These are phyloP conservation scores for Typhlichthys subterraneus DNA, from an alignment of 2,797 vertebrate species.

Conservation along the genomic window DNA sequence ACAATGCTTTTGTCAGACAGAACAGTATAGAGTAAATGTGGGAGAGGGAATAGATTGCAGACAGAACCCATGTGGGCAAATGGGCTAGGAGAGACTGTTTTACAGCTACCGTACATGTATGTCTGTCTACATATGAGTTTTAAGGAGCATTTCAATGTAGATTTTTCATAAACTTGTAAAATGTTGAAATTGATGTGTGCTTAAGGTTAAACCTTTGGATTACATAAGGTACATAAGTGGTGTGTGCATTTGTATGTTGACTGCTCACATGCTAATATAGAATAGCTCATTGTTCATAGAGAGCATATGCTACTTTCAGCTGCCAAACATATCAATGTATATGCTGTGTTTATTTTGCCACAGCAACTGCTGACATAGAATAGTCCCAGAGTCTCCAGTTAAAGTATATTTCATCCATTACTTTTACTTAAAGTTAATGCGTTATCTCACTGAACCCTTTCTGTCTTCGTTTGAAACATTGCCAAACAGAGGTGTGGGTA, in stretches of 20 bases:
- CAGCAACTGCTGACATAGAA: slow-evolving; percentile 19
- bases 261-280: not conserved
- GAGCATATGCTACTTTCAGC: slow-evolving; percentile 11
- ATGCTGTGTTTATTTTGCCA: slow-evolving; percentile 43
- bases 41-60: too few relatives aligned
- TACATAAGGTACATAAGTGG: not conserved
- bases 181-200: slow-evolving; percentile 20
- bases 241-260: not conserved
- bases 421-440: slow-evolving; percentile 27
- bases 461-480: slow-evolving; percentile 46
- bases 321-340: slow-evolving; percentile 26
- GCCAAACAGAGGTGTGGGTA: slow-evolving; percentile 56
- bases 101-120: not conserved
- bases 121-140: slow-evolving; percentile 3
- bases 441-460: slow-evolving; percentile 14
- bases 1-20: not conserved
- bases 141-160: slow-evolving; percentile 10
- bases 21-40: not conserved
- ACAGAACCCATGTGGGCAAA: not conserved
- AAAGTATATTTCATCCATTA: slow-evolving; percentile 22
- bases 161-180: slow-evolving; percentile 11
- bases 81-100: slow-evolving; percentile 10
- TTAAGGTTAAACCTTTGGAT: slow-evolving; percentile 7
- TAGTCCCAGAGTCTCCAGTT: slow-evolving; percentile 13
- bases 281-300: slow-evolving; percentile 2